phyloP scores from a whole-genome alignment of 2,113 vertebrate genomes.

The Sebastes schlegelii region DNA sequence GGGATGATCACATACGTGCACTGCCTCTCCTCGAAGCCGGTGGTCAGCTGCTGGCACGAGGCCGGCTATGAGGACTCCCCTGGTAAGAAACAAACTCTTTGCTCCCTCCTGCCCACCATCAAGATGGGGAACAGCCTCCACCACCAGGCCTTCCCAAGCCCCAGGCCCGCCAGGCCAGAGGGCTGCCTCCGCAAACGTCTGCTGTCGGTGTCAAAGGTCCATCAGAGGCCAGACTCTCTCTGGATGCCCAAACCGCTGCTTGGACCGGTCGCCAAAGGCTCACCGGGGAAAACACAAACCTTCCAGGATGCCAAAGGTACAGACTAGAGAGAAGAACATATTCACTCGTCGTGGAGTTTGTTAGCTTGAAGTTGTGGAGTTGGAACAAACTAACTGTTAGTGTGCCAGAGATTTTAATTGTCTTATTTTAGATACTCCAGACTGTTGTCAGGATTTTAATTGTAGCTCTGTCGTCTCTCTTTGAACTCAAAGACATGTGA shows the following conservation, averaged over 20 bases:
- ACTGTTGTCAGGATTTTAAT: not conserved
- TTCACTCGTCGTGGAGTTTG: not conserved
- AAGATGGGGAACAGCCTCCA: slow-evolving; percentile 87
- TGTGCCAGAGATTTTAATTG: not conserved
- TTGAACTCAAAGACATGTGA: slow-evolving; percentile 22
- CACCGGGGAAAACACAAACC: slow-evolving; percentile 48
- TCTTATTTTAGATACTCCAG: not conserved
- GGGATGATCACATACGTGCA: slow-evolving; percentile 89
- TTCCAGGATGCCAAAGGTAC: slow-evolving; percentile 76
- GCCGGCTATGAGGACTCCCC: slow-evolving; percentile 84
- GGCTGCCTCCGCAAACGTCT: slow-evolving; percentile 83
- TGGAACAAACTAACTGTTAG: not conserved
- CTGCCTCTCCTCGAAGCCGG: slow-evolving; percentile 84
- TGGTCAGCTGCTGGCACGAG: slow-evolving; percentile 86
- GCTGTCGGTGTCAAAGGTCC: slow-evolving; percentile 81
- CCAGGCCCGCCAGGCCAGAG: slow-evolving; percentile 54
- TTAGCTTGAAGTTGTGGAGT: not conserved
- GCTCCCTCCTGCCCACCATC: slow-evolving; percentile 69
- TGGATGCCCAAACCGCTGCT: slow-evolving; percentile 87
- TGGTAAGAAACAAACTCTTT: slow-evolving; percentile 78
- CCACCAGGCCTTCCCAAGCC: slow-evolving; percentile 56
- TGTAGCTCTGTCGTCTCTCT: not conserved
- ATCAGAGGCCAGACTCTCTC: slow-evolving; percentile 83
- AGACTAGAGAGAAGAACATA: not conserved
- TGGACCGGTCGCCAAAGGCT: slow-evolving; percentile 56